Evolutionary conservation across 2,888 invertebrate species (phyloP), one percentile per base, ranked within the genome.

Genomic region (Drosophila merina): DNA sequence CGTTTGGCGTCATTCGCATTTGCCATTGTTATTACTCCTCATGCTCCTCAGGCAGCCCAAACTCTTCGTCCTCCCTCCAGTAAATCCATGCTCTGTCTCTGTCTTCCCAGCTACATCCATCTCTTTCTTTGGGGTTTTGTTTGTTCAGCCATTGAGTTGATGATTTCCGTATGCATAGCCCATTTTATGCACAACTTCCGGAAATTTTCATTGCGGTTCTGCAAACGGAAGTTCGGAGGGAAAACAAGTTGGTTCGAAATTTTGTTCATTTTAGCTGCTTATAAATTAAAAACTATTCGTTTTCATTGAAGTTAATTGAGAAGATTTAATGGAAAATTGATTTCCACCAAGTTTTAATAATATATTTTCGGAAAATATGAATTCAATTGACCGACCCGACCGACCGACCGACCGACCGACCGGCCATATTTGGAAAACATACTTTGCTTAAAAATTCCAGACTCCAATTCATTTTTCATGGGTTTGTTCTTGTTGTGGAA

Each of bases 151-250:
- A 86, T 88, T 76, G 88, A 84, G 89, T 84, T 89, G 89, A 89
- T 89, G 90, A 90, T 88, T 90, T 89, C 89, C 89, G 89, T 88
- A 88, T 89, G 89, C 86, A 85, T 89, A 73, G 88, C 87, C 82
- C 89, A 89, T 89, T 82, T 83, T 90, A 89, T 90, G 88, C 89
- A 88, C 75, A 88, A 82, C 85, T 89, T 89, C 89, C 89, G 83
- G 84, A 82, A 81, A 86, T 88, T 89, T 64, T 90, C 87, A 86
- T 85, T 89, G 89, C 80, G 90, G 89, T 84, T 72, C 79, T 71
- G 77, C 84, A 77, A 80, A 64, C 86, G 77, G 77, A 74, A 74
- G 76, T 76, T 72, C 69, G 62, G 64, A 38, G 33, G 28, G 36
- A 33, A 6, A 10, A 10, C 25, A 44, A 47, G 38, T 45, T 66